Evolutionary conservation across 1,140 invertebrate genomes (phyloP), one percentile per base, ranked within the genome.

Genomic region (Meloidogyne floridensis): DNA sequence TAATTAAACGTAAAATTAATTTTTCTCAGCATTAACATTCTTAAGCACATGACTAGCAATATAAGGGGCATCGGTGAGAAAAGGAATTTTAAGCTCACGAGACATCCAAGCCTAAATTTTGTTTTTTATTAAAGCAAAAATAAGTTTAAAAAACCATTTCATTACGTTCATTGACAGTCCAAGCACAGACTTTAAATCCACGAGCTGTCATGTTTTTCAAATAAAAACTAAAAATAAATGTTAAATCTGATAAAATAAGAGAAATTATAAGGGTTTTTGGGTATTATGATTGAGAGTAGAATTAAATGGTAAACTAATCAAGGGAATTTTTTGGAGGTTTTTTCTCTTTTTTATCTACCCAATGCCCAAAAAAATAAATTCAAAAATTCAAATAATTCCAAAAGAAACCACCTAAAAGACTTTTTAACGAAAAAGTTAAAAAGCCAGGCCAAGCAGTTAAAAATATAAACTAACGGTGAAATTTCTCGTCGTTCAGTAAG

Each of bases 151-250:
- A 0, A n/a, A 75, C 77, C 81, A 83, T 83, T 79, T 83, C 82
- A 18, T 65, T 83, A n/a, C 20, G 11, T 43, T 89, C 88, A 51
- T 89, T 89, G 2, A 89, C 88, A 3, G 88, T 89, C 88, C 88
- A 89, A 3, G 88, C 88, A 56, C 86, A 89, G 2, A 89, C 89
- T 54, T 80, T 70, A 42, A 84, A 77, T 32, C 86, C 86, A 43
- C 72, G 65, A 20, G 53, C 43, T 11, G 75, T 43, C 75, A 86
- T 82, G 20, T 86, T 72, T 18, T 83, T 54, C 13, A 89, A 81
- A 74, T 86, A 85, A 6, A 73, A 65, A 71, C 89, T 89, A 70
- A 77, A n/a, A n/a, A 65, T 59, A 6, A 47, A 47, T 4, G 7
- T 6, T 47, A 8, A 47, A 47, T 32, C 32, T 32, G 32, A 32